Evolutionary conservation across 1,140 invertebrate species (phyloP), one percentile per base, ranked within the genome.

Genomic region (Neotoxoptera formosana): DNA sequence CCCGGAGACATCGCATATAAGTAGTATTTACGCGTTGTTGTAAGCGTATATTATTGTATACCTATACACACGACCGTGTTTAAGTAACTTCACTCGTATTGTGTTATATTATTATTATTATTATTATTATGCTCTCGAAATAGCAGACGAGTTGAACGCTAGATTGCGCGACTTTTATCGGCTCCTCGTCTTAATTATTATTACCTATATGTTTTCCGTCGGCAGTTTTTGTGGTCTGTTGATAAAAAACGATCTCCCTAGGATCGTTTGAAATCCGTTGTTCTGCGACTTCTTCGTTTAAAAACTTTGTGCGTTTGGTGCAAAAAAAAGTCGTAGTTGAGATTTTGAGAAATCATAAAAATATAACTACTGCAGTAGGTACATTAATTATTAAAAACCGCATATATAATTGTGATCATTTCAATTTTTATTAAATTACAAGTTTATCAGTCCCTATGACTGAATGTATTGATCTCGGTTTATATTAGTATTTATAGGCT

Each of bases 1-100:
- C 34, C 81, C 1, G 30, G 36, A 36, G 81, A 83, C 21, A 41
- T 83, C 9, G 21, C 20, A 41, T 83, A 34, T 34, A 41, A 36
- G 81, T 83, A 36, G 21, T 83, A 83, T 83, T 83, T 83, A 83
- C 34, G 81, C 34, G 34, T 41, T 36, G 81, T 36, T 21, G 34
- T 83, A 23, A 83, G 17, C 21, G 17, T n/a, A n/a, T n/a, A n/a
- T 8, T 41, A 4, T 6, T 83, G 7, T 53, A 21, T 53, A 53
- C 20, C 21, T 21, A 21, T 48, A 21, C 81, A 23, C 23, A 36
- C 8, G 81, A 36, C 21, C 1, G 41, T 36, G 21, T 36, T 83
- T 83, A 83, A 83, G 81, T 83, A 83, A 83, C 20, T 83, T 83
- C 81, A 23, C 81, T 83, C 34, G 34, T 41, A 83, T 83, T 36